Evolutionary conservation across 2,113 vertebrate genomes (phyloP).

Genomic region (Tetraodon nigroviridis): DNA sequence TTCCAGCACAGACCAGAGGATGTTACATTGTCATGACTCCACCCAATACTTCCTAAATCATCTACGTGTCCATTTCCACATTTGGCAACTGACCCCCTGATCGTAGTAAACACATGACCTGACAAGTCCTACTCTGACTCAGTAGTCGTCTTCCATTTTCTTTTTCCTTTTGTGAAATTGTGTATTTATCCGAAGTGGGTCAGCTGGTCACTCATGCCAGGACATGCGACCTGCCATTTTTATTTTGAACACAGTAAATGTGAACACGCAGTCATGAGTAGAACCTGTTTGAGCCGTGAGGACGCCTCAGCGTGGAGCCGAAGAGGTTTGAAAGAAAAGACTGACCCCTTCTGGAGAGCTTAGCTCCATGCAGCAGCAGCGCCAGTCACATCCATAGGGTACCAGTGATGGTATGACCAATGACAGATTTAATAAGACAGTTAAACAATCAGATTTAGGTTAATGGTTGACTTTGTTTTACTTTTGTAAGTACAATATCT

Average conservation of each 20-base stretch:
- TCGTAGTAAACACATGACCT: too few relatives aligned
- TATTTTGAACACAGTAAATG: not conserved
- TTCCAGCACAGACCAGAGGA: constrained; percentile 10
- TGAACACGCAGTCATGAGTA: not conserved
- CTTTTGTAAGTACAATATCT: not conserved
- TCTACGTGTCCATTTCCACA: not conserved
- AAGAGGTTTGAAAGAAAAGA: constrained; percentile 15
- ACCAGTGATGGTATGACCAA: too few relatives aligned
- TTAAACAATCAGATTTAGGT: too few relatives aligned
- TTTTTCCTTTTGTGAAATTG: too few relatives aligned
- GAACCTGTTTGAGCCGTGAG: not conserved
- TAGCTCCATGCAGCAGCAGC: constrained; percentile 6
- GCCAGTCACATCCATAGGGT: not conserved
- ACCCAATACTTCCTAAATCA: not conserved
- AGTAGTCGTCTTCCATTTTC: too few relatives aligned
- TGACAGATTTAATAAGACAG: too few relatives aligned
- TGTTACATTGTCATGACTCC: not conserved
- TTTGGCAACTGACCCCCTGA: too few relatives aligned
- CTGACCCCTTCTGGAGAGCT: constrained; percentile 54
- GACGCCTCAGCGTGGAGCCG: not conserved
- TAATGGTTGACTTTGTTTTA: not conserved
- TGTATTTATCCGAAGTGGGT: too few relatives aligned
- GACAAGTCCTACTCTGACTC: too few relatives aligned
- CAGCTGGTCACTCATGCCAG: too few relatives aligned
- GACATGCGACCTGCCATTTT: not conserved